Conservation (phyloP, 2,113 vertebrate species). For the Indicator indicator region DNA sequence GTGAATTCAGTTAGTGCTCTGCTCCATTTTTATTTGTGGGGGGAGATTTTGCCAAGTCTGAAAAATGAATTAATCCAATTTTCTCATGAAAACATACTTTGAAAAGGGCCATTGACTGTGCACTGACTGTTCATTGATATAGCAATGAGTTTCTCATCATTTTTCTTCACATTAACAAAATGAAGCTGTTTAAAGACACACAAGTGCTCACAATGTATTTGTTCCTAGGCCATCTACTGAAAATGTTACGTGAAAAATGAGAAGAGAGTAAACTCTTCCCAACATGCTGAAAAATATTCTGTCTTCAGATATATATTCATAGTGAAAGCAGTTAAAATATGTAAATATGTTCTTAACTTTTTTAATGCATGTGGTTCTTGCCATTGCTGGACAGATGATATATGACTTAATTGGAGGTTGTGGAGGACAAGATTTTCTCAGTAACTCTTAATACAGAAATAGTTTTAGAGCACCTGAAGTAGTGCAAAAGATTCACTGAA, state of each 20-base stretch:
- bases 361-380: background rate
- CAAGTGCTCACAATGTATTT: background rate
- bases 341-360: background rate
- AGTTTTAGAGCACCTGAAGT: slow-evolving; percentile 42
- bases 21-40: background rate
- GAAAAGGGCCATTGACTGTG: slow-evolving; percentile 1
- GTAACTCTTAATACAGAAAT: background rate
- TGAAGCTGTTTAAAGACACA: background rate
- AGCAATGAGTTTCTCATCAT: background rate
- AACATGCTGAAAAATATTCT: background rate
- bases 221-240: background rate
- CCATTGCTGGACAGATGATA: background rate
- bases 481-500: slow-evolving; percentile 8
- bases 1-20: background rate
- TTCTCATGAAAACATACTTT: slow-evolving; percentile 7
- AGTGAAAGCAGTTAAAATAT: background rate
- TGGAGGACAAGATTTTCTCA: background rate
- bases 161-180: slow-evolving; percentile 10
- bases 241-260: background rate
- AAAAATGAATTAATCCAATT: slow-evolving; percentile 24
- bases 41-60: background rate
- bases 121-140: background rate
- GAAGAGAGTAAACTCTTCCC: background rate
- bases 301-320: background rate
- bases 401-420: background rate